Conservation (phyloP, 2,888 invertebrate species). For the Calliopum simillimum region DNA sequence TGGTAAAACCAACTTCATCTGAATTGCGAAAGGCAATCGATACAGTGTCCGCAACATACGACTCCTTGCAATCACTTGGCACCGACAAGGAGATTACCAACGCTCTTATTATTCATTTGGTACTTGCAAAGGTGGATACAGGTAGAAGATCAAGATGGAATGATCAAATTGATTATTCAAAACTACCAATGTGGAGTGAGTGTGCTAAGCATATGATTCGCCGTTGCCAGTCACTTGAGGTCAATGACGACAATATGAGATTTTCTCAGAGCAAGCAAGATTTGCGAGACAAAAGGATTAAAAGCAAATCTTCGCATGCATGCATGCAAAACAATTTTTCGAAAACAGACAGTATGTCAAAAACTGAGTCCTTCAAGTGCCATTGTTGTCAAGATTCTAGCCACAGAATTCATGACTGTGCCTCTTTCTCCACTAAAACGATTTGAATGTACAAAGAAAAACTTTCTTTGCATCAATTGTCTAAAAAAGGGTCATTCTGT, state of each 20-base stretch:
- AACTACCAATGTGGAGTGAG: constrained; percentile 1
- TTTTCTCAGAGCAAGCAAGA: too few relatives aligned
- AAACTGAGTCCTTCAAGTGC: too few relatives aligned
- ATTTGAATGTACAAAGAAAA: too few relatives aligned
- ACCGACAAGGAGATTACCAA: not conserved
- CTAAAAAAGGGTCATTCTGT: too few relatives aligned
- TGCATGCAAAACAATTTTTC: too few relatives aligned
- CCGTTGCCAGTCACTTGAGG: constrained; percentile 19
- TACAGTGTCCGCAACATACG: constrained; percentile 5
- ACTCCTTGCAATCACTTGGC: not conserved
- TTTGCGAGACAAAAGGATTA: too few relatives aligned
- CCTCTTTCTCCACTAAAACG: too few relatives aligned
- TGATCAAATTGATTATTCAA: constrained; percentile 14
- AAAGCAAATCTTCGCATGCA: too few relatives aligned
- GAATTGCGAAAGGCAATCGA: constrained; percentile 4
- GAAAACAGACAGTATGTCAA: too few relatives aligned
- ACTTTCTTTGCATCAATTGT: too few relatives aligned
- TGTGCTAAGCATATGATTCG: constrained; percentile 4
- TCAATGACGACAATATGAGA: constrained; percentile 13
- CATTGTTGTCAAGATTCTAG: too few relatives aligned
- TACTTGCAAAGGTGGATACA: not conserved
- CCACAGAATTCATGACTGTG: too few relatives aligned
- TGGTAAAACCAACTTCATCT: constrained; percentile 2
- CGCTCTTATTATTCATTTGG: not conserved
- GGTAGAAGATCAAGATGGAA: constrained; percentile 11